Evolutionary conservation across 2,888 invertebrate genomes (phyloP).

Genomic region (Neoitamus cyanurus): DNA sequence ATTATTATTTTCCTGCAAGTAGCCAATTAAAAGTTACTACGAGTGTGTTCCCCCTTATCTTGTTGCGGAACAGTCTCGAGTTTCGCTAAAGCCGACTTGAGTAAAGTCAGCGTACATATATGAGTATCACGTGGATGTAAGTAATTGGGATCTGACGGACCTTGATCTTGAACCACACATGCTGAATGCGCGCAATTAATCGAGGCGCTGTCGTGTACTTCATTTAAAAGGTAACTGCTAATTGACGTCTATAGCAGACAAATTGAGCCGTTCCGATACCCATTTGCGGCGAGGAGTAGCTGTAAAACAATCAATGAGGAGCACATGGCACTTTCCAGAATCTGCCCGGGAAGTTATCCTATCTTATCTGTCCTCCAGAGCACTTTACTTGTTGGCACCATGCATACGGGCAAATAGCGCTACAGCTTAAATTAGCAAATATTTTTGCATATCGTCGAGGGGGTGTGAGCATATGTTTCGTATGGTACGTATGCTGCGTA

Average conservation of each 20-base stretch:
- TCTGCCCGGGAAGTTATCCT: neutral
- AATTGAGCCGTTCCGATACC: neutral
- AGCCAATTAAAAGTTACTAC: neutral
- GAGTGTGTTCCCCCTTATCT: neutral
- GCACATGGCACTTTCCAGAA: neutral
- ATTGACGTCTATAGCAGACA: neutral
- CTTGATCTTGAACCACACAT: constrained; percentile 10
- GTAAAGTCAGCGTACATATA: neutral
- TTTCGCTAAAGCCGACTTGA: neutral
- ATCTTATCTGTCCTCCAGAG: neutral
- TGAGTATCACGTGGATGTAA: constrained; percentile 8
- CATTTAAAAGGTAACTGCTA: neutral
- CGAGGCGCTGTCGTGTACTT: neutral
- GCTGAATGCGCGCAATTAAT: constrained; percentile 3
- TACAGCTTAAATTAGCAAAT: constrained; percentile 49
- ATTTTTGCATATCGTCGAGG: constrained; percentile 38
- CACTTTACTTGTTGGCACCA: constrained; percentile 44
- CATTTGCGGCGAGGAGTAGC: neutral
- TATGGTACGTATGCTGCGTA: neutral
- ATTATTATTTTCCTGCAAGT: neutral
- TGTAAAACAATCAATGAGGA: neutral
- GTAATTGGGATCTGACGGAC: neutral
- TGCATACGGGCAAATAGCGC: constrained; percentile 44
- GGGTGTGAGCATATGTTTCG: constrained; percentile 32
- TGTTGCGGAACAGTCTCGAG: neutral